Conservation (phyloP, 2,113 vertebrate genomes). For the Podocnemis expansa region DNA sequence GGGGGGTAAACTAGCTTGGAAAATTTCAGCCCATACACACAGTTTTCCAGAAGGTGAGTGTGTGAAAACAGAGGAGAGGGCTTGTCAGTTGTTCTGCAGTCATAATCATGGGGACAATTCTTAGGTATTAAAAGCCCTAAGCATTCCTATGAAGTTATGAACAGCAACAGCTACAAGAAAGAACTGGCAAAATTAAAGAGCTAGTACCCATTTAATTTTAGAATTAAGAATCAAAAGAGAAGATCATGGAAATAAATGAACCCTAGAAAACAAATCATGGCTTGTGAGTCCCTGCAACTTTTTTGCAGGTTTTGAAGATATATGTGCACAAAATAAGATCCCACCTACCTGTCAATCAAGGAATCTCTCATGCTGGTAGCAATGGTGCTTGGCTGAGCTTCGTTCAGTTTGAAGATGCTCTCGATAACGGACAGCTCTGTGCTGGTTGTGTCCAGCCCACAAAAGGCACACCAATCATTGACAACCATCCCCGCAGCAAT, state of each 20-base stretch:
- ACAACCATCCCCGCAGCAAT: conserved; percentile 96
- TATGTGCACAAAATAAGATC: neutral
- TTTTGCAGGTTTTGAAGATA: neutral
- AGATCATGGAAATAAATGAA: neutral
- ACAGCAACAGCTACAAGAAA: neutral
- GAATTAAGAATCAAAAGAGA: neutral
- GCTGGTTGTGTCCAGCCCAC: conserved; percentile 96
- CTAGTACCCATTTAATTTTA: neutral
- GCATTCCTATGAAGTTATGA: neutral
- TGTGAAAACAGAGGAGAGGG: neutral
- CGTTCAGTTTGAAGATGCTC: conserved; percentile 92
- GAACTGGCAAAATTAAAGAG: neutral
- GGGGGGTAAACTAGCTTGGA: neutral
- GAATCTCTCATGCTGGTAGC: conserved; percentile 96
- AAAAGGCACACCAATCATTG: conserved; percentile 98
- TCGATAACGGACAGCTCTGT: conserved; percentile 97
- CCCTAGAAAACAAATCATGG: neutral
- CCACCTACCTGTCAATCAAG: conserved; percentile 92
- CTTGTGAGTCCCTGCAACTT: neutral
- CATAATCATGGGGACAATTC: neutral
- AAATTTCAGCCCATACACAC: neutral
- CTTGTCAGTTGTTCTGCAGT: neutral
- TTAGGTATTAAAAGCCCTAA: neutral
- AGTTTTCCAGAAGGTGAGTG: neutral
- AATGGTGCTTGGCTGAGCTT: conserved; percentile 92